A percentile compares a stretch with the other conserved stretches of the same genome.
Conservation (phyloP, 2,888 invertebrate species). For the Odiellus spinosus region DNA sequence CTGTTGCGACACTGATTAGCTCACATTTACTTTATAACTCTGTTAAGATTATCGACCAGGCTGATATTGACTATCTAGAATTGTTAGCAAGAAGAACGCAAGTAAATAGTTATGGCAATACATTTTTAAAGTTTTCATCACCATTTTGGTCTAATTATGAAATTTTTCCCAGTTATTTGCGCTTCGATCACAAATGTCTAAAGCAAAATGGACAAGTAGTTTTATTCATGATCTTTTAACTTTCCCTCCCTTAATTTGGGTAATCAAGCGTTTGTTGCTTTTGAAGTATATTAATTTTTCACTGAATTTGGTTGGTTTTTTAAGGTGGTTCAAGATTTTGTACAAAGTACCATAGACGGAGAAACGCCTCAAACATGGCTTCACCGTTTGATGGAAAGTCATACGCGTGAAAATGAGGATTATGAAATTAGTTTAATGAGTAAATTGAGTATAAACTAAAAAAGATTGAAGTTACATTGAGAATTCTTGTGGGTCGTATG, state of each 20-base stretch:
- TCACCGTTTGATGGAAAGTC: constrained; percentile 16
- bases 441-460: background rate
- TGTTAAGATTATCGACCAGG: constrained; percentile 22
- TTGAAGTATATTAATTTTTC: constrained; percentile 14
- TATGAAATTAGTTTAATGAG: constrained; percentile 16
- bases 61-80: constrained; percentile 22
- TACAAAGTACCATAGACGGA: constrained; percentile 13
- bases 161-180: constrained; percentile 19
- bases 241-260: constrained; percentile 21
- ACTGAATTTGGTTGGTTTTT: constrained; percentile 18
- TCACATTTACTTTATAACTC: constrained; percentile 21
- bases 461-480: background rate
- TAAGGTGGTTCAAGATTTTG: constrained; percentile 22
- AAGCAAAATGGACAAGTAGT: constrained; percentile 18
- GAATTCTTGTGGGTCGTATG: too few species aligned
- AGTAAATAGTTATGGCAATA: constrained; percentile 6
- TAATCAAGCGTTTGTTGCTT: too few species aligned
- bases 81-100: constrained; percentile 20
- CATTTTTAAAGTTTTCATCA: too few species aligned
- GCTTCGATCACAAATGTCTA: constrained; percentile 19
- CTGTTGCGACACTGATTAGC: constrained; percentile 20
- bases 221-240: constrained; percentile 19
- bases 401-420: constrained; percentile 18
- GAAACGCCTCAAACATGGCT: constrained; percentile 18
- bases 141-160: too few species aligned